These are phyloP conservation scores for Malthinus seriepunctatus DNA, from an alignment of 2,888 invertebrate genomes.

Conservation along the genomic window DNA sequence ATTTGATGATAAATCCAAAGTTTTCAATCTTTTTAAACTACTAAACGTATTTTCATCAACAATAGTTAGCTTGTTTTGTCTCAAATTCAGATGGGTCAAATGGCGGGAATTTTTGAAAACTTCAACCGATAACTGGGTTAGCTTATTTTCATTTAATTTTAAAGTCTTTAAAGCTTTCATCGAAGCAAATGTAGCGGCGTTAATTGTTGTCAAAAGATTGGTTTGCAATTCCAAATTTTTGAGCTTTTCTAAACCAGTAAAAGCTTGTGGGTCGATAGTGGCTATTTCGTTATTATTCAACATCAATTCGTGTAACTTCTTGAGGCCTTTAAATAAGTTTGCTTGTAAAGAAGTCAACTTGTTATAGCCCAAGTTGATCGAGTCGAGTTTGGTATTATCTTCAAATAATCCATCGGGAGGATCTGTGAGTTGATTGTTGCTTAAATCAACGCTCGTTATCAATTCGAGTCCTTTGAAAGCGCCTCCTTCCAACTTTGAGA, in stretches of 20 bases:
- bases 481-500: not conserved
- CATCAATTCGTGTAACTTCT: too few relatives aligned
- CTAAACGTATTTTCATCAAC: not conserved
- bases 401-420: not conserved
- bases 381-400: not conserved
- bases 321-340: too few relatives aligned
- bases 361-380: not conserved
- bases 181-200: too few relatives aligned
- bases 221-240: not conserved
- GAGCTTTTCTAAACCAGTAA: not conserved
- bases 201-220: not conserved
- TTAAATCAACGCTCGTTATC: not conserved
- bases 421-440: too few relatives aligned
- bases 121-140: too few relatives aligned
- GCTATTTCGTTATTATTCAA: not conserved
- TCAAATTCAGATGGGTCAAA: too few relatives aligned
- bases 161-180: too few relatives aligned
- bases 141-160: too few relatives aligned
- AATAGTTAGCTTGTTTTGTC: not conserved
- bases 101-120: too few relatives aligned
- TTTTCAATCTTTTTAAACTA: too few relatives aligned
- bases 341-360: not conserved
- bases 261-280: not conserved
- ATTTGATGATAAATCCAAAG: slow-evolving; percentile 5
- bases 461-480: not conserved